Evolutionary conservation across 2,888 invertebrate genomes (phyloP), one percentile per base, ranked within the genome.

Genomic region (Prionchulus punctatus): DNA sequence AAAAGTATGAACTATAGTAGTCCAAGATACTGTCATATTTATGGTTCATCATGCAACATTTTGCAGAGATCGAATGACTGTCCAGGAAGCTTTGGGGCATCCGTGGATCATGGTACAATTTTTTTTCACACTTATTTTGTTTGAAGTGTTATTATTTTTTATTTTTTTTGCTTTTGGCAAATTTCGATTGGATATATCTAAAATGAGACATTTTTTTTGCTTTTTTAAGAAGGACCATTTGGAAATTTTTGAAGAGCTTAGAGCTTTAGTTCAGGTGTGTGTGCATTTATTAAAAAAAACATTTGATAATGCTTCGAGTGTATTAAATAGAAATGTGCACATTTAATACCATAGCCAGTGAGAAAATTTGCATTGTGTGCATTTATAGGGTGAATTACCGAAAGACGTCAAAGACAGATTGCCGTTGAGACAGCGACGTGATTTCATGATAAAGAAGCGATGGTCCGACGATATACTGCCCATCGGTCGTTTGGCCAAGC

Each of bases 1-100:
- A 84, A 77, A 82, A 81, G 90, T 90, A 78, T 27, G 2, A 31
- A 36, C 36, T 7, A 36, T 36, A 12, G 12, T 7, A 12, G 12
- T 36, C 18, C 18, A 36, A 36, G 7, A 36, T 36, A 12, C 18
- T 18, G 36, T 36, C 18, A 12, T 7, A 12, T 36, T 18, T 36
- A 36, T 12, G 36, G 18, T 36, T 7, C 7, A 36, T 36, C 36
- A 36, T 18, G 36, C 18, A 12, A 12, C 23, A n/a, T n/a, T 49
- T 64, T 65, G 21, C 61, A 70, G 71, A 52, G 66, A 71, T 59
- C 62, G 75, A 55, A 71, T 75, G 73, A 71, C 71, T 1, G 72
- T 73, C 48, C 68, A 69, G 51, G 71, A 74, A 55, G 73, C 73
- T 21, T 60, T 75, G 36, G 65, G 68, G 50, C 74, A 75, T 61